These are phyloP conservation scores for Pyrrhosoma nymphula DNA, from an alignment of 2,888 invertebrate genomes.

Conservation along the genomic window DNA sequence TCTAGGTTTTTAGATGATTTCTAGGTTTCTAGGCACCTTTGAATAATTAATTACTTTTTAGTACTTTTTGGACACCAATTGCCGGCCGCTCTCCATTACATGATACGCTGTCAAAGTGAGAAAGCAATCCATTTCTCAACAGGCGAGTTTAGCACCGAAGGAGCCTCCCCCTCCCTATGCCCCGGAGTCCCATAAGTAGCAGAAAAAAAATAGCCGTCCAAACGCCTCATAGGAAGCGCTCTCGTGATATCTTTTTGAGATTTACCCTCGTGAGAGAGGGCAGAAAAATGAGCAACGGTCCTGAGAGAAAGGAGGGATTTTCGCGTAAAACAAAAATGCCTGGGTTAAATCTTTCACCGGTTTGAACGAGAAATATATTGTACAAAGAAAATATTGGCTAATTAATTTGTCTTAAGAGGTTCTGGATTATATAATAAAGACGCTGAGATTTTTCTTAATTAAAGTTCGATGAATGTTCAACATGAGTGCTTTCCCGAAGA, in stretches of 20 bases:
- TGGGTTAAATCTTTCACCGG: neutral
- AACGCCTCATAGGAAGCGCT: neutral
- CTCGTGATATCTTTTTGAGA: neutral
- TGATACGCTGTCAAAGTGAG: neutral
- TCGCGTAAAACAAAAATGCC: neutral
- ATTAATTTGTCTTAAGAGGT: too few relatives aligned
- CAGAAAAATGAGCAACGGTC: neutral
- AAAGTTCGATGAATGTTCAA: too few relatives aligned
- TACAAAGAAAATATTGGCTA: too few relatives aligned
- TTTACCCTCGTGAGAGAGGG: neutral
- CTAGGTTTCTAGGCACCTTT: too few relatives aligned
- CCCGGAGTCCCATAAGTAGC: neutral
- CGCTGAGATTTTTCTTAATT: too few relatives aligned
- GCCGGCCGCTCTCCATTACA: neutral
- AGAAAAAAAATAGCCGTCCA: neutral
- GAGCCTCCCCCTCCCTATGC: too few relatives aligned
- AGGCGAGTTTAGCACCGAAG: neutral
- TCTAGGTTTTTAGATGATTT: too few relatives aligned
- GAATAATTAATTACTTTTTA: too few relatives aligned
- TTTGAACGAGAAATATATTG: too few relatives aligned
- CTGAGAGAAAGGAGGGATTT: neutral
- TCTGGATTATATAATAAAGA: too few relatives aligned
- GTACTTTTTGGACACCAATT: neutral
- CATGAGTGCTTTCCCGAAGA: too few relatives aligned
- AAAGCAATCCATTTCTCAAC: neutral